Evolutionary conservation across 2,113 vertebrate species (phyloP).

Genomic region (Helogale parvula): DNA sequence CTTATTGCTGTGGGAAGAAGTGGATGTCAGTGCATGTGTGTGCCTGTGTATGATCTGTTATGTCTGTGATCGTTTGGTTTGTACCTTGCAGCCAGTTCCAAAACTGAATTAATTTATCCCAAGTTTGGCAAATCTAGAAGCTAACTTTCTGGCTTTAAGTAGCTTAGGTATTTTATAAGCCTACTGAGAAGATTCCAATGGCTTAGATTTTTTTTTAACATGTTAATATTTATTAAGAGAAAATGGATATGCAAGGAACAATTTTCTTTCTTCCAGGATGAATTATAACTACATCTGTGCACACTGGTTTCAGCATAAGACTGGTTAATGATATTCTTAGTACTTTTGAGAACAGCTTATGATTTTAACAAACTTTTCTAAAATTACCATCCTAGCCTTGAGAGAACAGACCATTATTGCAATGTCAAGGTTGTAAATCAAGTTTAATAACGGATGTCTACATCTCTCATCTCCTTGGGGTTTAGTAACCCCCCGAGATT

Average conservation of each 20-base stretch:
- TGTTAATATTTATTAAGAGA: constrained; percentile 51
- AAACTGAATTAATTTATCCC: constrained; percentile 33
- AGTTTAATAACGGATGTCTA: constrained; percentile 18
- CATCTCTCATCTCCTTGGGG: background rate
- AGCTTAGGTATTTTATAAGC: constrained; percentile 16
- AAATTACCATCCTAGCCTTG: constrained; percentile 29
- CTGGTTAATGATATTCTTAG: constrained; percentile 38
- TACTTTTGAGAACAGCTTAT: constrained; percentile 33
- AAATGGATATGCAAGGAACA: constrained; percentile 33
- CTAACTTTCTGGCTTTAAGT: constrained; percentile 39
- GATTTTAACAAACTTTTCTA: constrained; percentile 53
- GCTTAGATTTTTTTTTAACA: constrained; percentile 42
- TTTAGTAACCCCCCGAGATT: background rate
- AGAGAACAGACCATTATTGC: constrained; percentile 4
- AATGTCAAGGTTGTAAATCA: constrained; percentile 3
- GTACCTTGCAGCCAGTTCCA: background rate
- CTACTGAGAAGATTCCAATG: constrained; percentile 4
- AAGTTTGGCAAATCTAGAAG: constrained; percentile 20
- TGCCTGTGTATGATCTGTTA: background rate
- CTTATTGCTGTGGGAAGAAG: constrained; percentile 4
- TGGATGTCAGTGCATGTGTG: background rate
- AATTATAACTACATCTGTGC: background rate
- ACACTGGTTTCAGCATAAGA: constrained; percentile 17
- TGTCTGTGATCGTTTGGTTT: constrained; percentile 35
- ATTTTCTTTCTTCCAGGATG: constrained; percentile 46